Evolutionary conservation across 2,797 vertebrate species (phyloP), one percentile per base, ranked within the genome.

Genomic region (Cichlasoma orientale): DNA sequence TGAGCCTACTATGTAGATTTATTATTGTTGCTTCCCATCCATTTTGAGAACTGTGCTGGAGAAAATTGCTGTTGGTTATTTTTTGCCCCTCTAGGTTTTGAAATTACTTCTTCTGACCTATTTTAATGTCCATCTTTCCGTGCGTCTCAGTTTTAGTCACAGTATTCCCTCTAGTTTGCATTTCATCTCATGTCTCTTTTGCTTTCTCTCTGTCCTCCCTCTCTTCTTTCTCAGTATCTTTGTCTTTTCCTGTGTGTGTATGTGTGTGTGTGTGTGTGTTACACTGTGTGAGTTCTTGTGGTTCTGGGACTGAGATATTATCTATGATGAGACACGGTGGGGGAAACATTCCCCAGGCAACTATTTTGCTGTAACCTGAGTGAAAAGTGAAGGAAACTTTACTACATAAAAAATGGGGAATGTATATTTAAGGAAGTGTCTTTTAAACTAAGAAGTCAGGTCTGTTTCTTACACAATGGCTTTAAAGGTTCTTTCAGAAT

Each of bases 31-130:
- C 41, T 68, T 66, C 61, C 16, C 9, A 66, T 66, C 41, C 41
- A 31, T 70, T 80, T 84, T 72, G 69, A 70, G 70, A 66, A n/a
- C 41, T 50, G 38, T 55, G 73, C 73, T 31, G 47, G 50, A 61
- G 68, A 74, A 75, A 83, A 78, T 66, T 50, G 53, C 75, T 56
- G 7, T 75, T 69, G 72, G 66, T 47, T 80, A 61, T 61, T 76
- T 76, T 74, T 50, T 66, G n/a, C 23, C 25, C 7, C 29, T n/a
- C 12, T n/a, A 63, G 57, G 58, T 74, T 76, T 36, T 9, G 10
- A 68, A 75, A 70, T 29, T 0, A 74, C 47, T 78, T 68, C 52
- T 31, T 61, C 36, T 12, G 0, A 53, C 13, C 53, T 72, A 55
- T 79, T 66, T 50, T 23, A 38, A 69, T 31, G 56, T 41, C 18